Percentiles rank a stretch among this genome's conserved stretches.
Conservation (phyloP, 1,140 invertebrate genomes). For the Drosophila busckii region DNA sequence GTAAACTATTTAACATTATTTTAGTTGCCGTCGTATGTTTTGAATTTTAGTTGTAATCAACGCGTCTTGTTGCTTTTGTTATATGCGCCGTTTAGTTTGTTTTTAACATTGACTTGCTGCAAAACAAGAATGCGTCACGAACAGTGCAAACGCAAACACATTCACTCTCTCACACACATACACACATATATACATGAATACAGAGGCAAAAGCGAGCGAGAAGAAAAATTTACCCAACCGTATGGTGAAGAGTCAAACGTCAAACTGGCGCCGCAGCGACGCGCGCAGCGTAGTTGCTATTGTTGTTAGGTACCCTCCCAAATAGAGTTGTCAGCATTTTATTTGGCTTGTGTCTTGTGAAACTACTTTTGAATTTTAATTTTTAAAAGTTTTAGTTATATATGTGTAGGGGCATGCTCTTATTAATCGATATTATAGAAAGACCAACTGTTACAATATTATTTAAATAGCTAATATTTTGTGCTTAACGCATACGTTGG, state of each 20-base stretch:
- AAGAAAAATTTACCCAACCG: conserved; percentile 65
- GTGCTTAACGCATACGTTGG: conserved; percentile 6
- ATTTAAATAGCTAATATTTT: conserved; percentile 1
- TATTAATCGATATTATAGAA: background rate
- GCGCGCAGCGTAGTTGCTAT: conserved; percentile 48
- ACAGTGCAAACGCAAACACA: conserved; percentile 34
- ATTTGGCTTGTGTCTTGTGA: no score
- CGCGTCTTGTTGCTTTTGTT: conserved; percentile 28
- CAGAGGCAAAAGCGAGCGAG: conserved; percentile 43
- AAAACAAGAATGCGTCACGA: conserved; percentile 73
- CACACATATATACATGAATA: conserved; percentile 23
- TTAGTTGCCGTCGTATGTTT: conserved; percentile 13
- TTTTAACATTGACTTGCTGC: conserved; percentile 49
- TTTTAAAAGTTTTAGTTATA: background rate
- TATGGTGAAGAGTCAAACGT: conserved; percentile 66
- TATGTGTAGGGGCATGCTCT: background rate
- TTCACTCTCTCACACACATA: conserved; percentile 26
- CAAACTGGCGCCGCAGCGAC: conserved; percentile 61
- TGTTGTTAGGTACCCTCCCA: conserved; percentile 63
- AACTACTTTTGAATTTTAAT: no score
- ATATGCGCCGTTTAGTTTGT: conserved; percentile 26
- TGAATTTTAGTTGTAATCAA: conserved; percentile 31
- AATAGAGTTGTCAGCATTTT: conserved; percentile 41
- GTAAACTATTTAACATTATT: conserved; percentile 19
- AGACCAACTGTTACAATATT: background rate